phyloP scores from a whole-genome alignment of 2,113 vertebrate species.

The Podarcis cretensis region DNA sequence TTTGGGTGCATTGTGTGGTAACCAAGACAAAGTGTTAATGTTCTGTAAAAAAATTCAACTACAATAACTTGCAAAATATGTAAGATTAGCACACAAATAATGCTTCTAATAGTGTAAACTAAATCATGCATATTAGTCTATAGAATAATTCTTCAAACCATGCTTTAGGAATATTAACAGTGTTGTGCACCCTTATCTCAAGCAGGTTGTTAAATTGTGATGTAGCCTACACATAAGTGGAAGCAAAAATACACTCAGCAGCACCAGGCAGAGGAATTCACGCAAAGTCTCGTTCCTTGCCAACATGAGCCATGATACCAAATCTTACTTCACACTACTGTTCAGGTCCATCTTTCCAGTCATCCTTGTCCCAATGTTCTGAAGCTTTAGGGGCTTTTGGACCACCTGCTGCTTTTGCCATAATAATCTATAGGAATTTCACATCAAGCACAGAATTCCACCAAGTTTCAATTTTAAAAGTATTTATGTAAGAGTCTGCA shows the following conservation, averaged over 20 bases:
- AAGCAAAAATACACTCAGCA: not conserved
- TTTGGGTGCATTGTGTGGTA: not conserved
- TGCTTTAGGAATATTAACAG: not conserved
- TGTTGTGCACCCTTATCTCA: not conserved
- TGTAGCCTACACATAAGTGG: rapidly evolving
- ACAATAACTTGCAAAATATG: not conserved
- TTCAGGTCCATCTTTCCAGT: slow-evolving; percentile 87
- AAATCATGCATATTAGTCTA: not conserved
- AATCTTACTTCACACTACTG: slow-evolving; percentile 79
- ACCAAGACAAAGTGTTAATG: not conserved
- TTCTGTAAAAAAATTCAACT: not conserved
- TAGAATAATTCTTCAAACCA: not conserved
- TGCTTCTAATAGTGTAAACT: not conserved
- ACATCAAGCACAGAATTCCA: slow-evolving; percentile 44
- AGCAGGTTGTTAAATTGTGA: not conserved
- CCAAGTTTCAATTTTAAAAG: not conserved
- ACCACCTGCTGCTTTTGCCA: slow-evolving; percentile 94
- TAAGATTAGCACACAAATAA: not conserved
- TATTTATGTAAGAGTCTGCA: not conserved
- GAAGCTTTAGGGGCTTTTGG: slow-evolving; percentile 88
- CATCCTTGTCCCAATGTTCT: slow-evolving; percentile 93
- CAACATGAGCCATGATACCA: slow-evolving; percentile 46
- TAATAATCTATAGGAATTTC: slow-evolving; percentile 87
- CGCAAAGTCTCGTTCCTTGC: slow-evolving; percentile 41
- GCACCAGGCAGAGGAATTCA: slow-evolving; percentile 5